phyloP scores from a whole-genome alignment of 2,113 vertebrate genomes.

The Semicossyphus pulcher region DNA sequence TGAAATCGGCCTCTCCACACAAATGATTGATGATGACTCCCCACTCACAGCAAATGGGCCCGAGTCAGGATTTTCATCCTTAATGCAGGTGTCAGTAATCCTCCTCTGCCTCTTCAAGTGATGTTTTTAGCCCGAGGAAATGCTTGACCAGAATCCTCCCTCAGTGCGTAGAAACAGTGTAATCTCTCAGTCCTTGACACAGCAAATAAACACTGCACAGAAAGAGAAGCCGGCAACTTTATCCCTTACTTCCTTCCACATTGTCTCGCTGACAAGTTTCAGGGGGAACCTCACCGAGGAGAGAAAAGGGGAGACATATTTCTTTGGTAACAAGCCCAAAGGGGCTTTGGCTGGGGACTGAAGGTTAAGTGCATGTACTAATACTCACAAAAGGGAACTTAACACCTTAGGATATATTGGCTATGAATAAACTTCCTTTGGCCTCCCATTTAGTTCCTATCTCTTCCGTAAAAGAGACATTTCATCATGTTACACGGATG shows the following conservation, averaged over 20 bases:
- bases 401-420: conserved; percentile 69
- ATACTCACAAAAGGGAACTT: conserved; percentile 76
- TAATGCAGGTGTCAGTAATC: conserved; percentile 83
- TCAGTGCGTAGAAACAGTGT: conserved; percentile 81
- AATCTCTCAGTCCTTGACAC: conserved; percentile 89
- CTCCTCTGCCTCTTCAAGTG: conserved; percentile 73
- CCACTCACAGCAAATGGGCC: conserved; percentile 70
- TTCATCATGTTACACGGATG: conserved; percentile 42
- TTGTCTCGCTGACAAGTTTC: conserved; percentile 83
- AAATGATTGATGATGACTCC: conserved; percentile 79
- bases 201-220: conserved; percentile 86
- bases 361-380: conserved; percentile 81
- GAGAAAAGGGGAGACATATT: conserved; percentile 74
- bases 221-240: conserved; percentile 81
- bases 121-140: conserved; percentile 82
- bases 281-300: conserved; percentile 56
- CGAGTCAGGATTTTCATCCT: conserved; percentile 73
- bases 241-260: conserved; percentile 86
- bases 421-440: conserved; percentile 59
- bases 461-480: conserved; percentile 8
- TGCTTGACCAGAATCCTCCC: conserved; percentile 83
- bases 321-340: conserved; percentile 74
- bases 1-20: conserved; percentile 48
- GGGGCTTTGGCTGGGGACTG: conserved; percentile 63
- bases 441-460: conserved; percentile 39